A percentile compares a stretch with the other conserved stretches of the same genome.
phyloP scores from a whole-genome alignment of 2,113 vertebrate genomes.

The Nanorana parkeri region DNA sequence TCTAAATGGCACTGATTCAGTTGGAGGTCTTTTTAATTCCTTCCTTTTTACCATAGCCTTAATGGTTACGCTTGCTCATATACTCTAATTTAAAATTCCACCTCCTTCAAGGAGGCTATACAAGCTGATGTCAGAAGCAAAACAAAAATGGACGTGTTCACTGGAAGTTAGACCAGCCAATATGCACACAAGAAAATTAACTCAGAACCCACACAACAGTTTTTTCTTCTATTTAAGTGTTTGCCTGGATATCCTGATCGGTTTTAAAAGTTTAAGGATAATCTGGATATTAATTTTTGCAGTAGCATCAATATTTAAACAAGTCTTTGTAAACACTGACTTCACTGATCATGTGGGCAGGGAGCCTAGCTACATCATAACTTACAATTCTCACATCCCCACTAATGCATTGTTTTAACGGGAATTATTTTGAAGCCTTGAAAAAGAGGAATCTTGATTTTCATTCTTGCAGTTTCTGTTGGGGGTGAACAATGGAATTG shows the following conservation, averaged over 20 bases:
- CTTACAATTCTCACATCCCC: slow-evolving; percentile 1
- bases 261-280: not conserved
- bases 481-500: slow-evolving; percentile 38
- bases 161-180: not conserved
- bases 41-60: no score
- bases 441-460: slow-evolving; percentile 25
- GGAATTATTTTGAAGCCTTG: slow-evolving; percentile 27
- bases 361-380: slow-evolving; percentile 28
- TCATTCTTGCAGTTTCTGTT: slow-evolving; percentile 28
- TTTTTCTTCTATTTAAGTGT: not conserved
- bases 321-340: slow-evolving; percentile 53
- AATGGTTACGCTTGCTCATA: no score
- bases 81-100: no score
- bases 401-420: slow-evolving; percentile 39
- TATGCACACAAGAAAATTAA: not conserved
- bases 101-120: no score
- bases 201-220: not conserved
- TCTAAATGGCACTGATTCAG: no score
- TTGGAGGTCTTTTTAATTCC: no score
- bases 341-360: slow-evolving; percentile 15
- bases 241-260: not conserved
- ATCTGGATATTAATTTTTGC: slow-evolving; percentile 11
- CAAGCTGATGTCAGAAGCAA: no score
- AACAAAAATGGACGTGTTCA: not conserved
- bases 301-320: slow-evolving; percentile 12